Evolutionary conservation across 2,797 vertebrate genomes (phyloP), one percentile per base, ranked within the genome.

Genomic region (Leuciscus waleckii): DNA sequence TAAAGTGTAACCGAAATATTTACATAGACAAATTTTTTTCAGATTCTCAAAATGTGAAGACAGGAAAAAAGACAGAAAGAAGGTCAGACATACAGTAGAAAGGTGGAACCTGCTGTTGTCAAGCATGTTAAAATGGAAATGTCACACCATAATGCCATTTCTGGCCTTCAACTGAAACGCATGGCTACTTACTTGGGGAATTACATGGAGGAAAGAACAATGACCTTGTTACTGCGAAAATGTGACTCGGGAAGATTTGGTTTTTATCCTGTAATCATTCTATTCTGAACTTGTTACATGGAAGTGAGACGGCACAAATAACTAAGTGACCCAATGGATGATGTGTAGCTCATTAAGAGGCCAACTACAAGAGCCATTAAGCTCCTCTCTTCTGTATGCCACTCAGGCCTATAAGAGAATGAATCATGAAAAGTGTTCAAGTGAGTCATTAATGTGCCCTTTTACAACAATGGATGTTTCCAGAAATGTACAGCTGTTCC

Each of bases 401-500:
- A 69, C 68, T 78, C 35, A 79, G 79, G 56, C 73, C 67, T 78
- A 56, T 21, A 16, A 5, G 37, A 76, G 56, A 61, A 74, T 78
- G 74, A 39, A 82, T 67, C 67, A 85, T 26, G 10, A 43, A 49
- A 5, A 35, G 37, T 46, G 75, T 76, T 41, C 32, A 51, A 71
- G n/a, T 58, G 83, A 85, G 35, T 49, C 39, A 65, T 49, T 70
- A 81, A 16, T 81, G 41, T 65, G 76, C 46, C 61, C 54, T 65
- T 83, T 83, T 73, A 63, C 54, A 81, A 79, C 46, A 85, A 77
- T 74, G 11, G 35, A 77, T 88, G 61, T 89, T 90, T 91, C 84
- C 88, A 89, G 90, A 90, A 84, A 89, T 91, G 90, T 94, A 89
- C 86, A 89, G 89, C 89, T 91, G 91, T 93, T 91, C 91, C 93